These are phyloP conservation scores for Aramus guarauna DNA, from an alignment of 2,113 vertebrate genomes.

Conservation along the genomic window DNA sequence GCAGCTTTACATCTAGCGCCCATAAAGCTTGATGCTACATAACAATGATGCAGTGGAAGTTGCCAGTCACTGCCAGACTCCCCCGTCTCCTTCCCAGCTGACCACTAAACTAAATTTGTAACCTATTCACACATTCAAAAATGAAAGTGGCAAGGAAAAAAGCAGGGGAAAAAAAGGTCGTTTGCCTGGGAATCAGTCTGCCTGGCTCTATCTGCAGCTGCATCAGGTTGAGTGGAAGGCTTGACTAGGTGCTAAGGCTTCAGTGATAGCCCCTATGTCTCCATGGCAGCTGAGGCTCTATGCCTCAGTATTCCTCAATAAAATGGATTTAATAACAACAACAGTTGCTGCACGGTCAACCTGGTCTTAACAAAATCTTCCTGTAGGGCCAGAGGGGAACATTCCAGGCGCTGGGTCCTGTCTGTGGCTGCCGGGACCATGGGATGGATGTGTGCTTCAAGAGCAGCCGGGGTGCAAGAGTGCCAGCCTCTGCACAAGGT, in stretches of 20 bases:
- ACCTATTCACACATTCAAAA: background rate
- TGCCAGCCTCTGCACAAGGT: background rate
- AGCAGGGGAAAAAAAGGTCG: too few relatives aligned
- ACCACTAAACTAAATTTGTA: background rate
- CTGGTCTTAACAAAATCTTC: background rate
- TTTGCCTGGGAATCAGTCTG: background rate
- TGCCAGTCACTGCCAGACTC: background rate
- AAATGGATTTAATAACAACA: background rate
- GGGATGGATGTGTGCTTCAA: background rate
- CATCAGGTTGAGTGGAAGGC: background rate
- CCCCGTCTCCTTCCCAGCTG: background rate
- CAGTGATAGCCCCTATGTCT: background rate
- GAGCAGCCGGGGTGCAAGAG: background rate
- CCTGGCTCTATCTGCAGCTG: background rate
- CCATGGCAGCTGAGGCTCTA: background rate
- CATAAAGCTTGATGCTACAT: slow-evolving; percentile 10
- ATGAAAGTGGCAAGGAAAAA: background rate
- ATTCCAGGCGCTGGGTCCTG: background rate
- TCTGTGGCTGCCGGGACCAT: background rate
- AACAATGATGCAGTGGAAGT: slow-evolving; percentile 1
- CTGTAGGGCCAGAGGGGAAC: background rate
- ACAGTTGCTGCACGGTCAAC: background rate
- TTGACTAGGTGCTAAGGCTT: background rate
- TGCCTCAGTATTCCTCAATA: background rate
- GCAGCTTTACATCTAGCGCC: slow-evolving; percentile 52